Percentiles rank a stretch among this genome's conserved stretches.
Evolutionary conservation across 2,888 invertebrate species (phyloP).

Genomic region (Theretra japonica): DNA sequence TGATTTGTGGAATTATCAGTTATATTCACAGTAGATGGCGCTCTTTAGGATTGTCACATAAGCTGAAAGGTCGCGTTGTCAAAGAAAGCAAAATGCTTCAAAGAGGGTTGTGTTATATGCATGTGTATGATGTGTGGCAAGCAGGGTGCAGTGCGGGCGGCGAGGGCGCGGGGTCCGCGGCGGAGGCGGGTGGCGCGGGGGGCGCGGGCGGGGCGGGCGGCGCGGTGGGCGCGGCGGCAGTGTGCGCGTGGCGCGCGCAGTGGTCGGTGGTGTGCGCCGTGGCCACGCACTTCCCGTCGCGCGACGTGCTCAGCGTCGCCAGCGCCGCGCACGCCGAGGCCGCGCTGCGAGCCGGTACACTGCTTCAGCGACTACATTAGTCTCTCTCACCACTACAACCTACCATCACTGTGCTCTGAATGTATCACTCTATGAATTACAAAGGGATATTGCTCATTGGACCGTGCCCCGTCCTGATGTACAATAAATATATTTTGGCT

Average conservation of each 20-base stretch:
- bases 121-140: no score
- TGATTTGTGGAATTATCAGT: no score
- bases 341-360: constrained; percentile 49
- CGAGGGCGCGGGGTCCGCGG: constrained; percentile 67
- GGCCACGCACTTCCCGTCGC: constrained; percentile 50
- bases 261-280: constrained; percentile 56
- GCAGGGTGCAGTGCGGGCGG: constrained; percentile 65
- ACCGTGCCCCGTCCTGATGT: no score
- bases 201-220: constrained; percentile 48
- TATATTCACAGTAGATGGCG: no score
- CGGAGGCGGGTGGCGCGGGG: constrained; percentile 57
- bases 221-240: constrained; percentile 55
- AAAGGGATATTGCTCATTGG: no score
- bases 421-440: no score
- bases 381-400: neutral
- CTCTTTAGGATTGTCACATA: no score
- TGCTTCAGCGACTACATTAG: neutral
- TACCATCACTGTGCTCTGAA: neutral
- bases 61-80: no score
- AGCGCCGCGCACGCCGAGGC: constrained; percentile 43
- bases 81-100: no score
- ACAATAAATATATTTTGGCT: no score
- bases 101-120: no score
- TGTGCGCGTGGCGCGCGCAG: constrained; percentile 72
- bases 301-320: constrained; percentile 41